Conservation (phyloP, 2,888 invertebrate genomes). For the Caenorhabditis drosophilae region DNA sequence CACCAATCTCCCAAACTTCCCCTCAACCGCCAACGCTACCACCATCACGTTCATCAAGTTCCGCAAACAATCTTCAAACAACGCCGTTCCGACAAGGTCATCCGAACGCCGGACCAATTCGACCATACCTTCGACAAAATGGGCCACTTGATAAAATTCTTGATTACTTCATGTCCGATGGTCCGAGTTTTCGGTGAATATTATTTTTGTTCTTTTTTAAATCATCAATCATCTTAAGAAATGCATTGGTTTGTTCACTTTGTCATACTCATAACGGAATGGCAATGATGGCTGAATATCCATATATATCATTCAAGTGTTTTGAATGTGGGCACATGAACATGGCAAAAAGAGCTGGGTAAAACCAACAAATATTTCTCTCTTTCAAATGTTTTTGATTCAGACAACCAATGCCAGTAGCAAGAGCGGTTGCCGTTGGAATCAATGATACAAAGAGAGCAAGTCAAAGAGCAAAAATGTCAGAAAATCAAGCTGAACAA, state of each 20-base stretch:
- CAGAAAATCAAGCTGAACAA: slow-evolving; percentile 4
- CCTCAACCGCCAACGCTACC: background rate
- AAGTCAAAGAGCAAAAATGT: too few relatives aligned
- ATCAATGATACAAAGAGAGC: too few relatives aligned
- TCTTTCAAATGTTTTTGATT: background rate
- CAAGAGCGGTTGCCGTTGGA: too few relatives aligned
- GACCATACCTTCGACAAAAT: slow-evolving; percentile 37
- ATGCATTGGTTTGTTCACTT: slow-evolving; percentile 88
- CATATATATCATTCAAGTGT: slow-evolving; percentile 80
- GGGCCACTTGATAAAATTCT: slow-evolving; percentile 88
- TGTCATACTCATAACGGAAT: slow-evolving; percentile 93
- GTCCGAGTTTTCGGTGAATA: slow-evolving; percentile 81
- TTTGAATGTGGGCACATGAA: slow-evolving; percentile 59
- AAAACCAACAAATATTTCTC: too few relatives aligned
- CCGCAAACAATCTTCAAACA: too few relatives aligned
- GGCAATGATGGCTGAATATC: slow-evolving; percentile 79
- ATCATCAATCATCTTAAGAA: slow-evolving; percentile 70
- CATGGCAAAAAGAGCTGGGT: slow-evolving; percentile 47
- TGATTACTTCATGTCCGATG: slow-evolving; percentile 92
- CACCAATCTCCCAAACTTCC: background rate
- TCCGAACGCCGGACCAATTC: slow-evolving; percentile 21
- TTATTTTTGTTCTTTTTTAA: background rate
- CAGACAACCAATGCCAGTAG: background rate
- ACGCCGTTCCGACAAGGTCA: background rate
- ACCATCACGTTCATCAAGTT: too few relatives aligned